Conservation (phyloP, 2,888 invertebrate species). For the Margaritifera margaritifera region DNA sequence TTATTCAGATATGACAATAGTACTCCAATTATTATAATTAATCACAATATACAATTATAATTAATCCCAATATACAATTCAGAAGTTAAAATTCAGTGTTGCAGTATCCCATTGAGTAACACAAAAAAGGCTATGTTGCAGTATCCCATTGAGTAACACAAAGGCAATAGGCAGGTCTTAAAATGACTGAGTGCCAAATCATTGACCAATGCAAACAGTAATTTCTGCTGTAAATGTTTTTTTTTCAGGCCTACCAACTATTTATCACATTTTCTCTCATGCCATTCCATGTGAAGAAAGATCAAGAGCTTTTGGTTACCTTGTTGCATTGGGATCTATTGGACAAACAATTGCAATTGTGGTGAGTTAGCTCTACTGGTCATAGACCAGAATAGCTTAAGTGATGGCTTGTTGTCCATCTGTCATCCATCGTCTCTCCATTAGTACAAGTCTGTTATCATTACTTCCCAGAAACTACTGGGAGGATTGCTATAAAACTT, state of each 20-base stretch:
- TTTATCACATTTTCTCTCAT: constrained; percentile 84
- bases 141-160: no score
- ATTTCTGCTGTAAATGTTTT: background rate
- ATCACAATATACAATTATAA: no score
- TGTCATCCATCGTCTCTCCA: background rate
- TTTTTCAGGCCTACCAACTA: constrained; percentile 81
- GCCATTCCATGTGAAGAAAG: constrained; percentile 82
- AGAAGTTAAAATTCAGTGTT: no score
- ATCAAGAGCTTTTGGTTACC: constrained; percentile 82
- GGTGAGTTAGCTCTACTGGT: constrained; percentile 73
- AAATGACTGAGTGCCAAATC: no score
- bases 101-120: no score
- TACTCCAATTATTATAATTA: no score
- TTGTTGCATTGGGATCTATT: constrained; percentile 83
- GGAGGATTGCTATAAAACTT: no score
- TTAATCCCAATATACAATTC: no score
- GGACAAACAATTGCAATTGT: constrained; percentile 84
- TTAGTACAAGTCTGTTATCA: background rate
- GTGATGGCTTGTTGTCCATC: background rate
- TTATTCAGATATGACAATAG: no score
- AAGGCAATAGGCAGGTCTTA: no score
- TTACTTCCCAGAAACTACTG: background rate
- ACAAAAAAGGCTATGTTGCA: no score
- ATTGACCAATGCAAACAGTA: no score
- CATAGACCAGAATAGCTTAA: background rate